Evolutionary conservation across 1,140 invertebrate species (phyloP).

Genomic region (Macrocentrus cingulum): DNA sequence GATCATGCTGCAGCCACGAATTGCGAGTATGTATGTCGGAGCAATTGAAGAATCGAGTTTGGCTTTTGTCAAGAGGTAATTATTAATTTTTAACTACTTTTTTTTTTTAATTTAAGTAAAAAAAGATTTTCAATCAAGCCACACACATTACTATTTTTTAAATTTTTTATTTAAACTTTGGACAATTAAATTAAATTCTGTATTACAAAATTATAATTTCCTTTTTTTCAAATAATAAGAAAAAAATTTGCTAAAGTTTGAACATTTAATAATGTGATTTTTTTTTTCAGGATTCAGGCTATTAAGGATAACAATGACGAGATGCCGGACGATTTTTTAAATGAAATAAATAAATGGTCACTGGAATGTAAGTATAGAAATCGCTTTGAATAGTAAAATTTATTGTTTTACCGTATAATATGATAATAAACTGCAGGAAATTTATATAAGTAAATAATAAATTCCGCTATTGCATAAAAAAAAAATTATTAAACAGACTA

Average conservation of each 20-base stretch:
- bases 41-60: slow-evolving; percentile 72
- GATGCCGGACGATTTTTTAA: slow-evolving; percentile 75
- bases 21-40: slow-evolving; percentile 72
- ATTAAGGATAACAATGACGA: slow-evolving; percentile 69
- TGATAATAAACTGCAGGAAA: not conserved
- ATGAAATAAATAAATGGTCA: slow-evolving; percentile 85
- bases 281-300: slow-evolving; percentile 66
- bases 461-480: not conserved
- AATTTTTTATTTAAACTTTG: too few species aligned
- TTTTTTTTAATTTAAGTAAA: too few species aligned
- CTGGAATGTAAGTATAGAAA: slow-evolving; percentile 88
- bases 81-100: not conserved
- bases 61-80: slow-evolving; percentile 71
- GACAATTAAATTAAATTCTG: too few species aligned
- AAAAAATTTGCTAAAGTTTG: too few species aligned
- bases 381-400: slow-evolving; percentile 20
- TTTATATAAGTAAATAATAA: not conserved
- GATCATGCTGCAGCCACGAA: slow-evolving; percentile 76
- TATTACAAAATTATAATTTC: too few species aligned
- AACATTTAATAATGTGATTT: not conserved
- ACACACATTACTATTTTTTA: too few species aligned
- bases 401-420: slow-evolving; percentile 5
- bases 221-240: too few species aligned
- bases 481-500: not conserved
- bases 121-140: too few species aligned